These are phyloP conservation scores for Capitulum mitella DNA, from an alignment of 2,888 invertebrate genomes.

Conservation along the genomic window DNA sequence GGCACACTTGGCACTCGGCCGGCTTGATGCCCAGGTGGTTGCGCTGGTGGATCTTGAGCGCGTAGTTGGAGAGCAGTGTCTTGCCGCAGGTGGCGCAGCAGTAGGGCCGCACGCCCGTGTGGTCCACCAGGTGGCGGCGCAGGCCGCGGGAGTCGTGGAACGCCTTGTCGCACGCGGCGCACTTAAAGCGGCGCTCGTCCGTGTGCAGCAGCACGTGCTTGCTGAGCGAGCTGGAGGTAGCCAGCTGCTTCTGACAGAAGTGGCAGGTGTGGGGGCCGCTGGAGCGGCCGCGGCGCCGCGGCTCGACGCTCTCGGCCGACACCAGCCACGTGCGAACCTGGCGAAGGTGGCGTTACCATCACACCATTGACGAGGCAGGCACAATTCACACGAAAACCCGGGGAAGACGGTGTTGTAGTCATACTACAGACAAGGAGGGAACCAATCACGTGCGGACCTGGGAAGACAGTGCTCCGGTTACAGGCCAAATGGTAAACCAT, in stretches of 20 bases:
- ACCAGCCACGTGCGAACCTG: constrained; percentile 9
- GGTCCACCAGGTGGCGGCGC: constrained; percentile 9
- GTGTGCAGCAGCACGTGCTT: constrained; percentile 16
- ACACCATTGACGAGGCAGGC: too few relatives aligned
- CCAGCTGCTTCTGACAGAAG: not conserved
- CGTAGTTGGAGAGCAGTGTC: constrained; percentile 4
- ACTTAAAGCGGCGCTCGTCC: not conserved
- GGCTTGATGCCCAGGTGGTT: constrained; percentile 15
- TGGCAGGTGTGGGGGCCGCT: not conserved
- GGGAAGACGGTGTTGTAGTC: too few relatives aligned
- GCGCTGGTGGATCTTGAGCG: not conserved
- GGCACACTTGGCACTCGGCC: not conserved
- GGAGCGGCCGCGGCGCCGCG: not conserved
- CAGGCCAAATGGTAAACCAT: too few relatives aligned
- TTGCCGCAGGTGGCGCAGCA: constrained; percentile 10
- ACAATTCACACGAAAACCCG: too few relatives aligned
- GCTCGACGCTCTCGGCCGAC: not conserved
- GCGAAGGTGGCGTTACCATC: too few relatives aligned
- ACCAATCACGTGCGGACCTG: too few relatives aligned
- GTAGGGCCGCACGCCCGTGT: constrained; percentile 14
- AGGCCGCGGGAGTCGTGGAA: not conserved
- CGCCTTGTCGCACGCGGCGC: not conserved
- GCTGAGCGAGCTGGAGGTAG: not conserved
- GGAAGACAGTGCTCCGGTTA: too few relatives aligned
- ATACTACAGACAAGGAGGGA: too few relatives aligned